Percentiles rank a stretch among this genome's conserved stretches.
Conservation (phyloP, 1,140 invertebrate species). For the Cephus cinctus region DNA sequence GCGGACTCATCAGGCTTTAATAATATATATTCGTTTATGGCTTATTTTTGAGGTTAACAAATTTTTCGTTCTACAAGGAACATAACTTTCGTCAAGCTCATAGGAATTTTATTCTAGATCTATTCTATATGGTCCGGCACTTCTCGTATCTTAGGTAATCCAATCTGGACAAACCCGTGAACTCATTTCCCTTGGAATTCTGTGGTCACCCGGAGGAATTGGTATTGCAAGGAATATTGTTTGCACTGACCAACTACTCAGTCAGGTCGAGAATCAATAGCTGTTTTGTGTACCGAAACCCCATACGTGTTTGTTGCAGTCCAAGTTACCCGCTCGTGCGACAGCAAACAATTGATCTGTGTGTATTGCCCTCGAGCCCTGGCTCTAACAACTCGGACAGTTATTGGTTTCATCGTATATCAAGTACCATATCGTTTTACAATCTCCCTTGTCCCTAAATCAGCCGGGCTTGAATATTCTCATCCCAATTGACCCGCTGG, state of each 20-base stretch:
- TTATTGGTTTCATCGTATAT: conserved; percentile 2
- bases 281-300: background rate
- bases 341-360: conserved; percentile 4
- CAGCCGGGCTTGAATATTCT: too few relatives aligned
- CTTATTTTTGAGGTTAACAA: background rate
- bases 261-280: background rate
- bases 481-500: too few relatives aligned
- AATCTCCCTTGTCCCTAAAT: too few relatives aligned
- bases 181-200: background rate
- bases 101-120: background rate
- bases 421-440: background rate
- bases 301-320: too few relatives aligned
- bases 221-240: conserved; percentile 8
- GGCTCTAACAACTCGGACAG: background rate
- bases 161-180: background rate
- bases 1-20: too few relatives aligned
- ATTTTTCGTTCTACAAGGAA: background rate
- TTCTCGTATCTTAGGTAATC: too few relatives aligned
- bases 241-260: background rate
- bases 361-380: background rate
- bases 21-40: background rate
- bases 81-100: background rate
- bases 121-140: background rate
- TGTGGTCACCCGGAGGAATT: background rate
- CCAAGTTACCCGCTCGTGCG: background rate